A percentile compares a stretch with the other conserved stretches of the same genome.
Evolutionary conservation across 2,113 vertebrate genomes (phyloP).

Genomic region (Bothrops jararaca): DNA sequence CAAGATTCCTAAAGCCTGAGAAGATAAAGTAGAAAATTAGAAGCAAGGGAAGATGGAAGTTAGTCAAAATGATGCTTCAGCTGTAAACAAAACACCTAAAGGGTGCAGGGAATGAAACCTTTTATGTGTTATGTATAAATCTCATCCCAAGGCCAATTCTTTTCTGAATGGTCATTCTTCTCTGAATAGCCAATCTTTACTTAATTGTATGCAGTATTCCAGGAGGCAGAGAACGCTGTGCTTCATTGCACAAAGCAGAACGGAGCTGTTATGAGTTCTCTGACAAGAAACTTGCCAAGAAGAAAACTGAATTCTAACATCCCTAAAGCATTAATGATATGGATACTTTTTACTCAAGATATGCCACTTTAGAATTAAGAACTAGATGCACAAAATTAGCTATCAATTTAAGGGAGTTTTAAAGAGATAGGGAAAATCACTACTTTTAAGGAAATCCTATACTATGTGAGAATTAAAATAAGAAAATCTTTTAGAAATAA

Average conservation of each 20-base stretch:
- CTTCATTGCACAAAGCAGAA: not conserved
- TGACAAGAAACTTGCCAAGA: not conserved
- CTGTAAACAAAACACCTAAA: not conserved
- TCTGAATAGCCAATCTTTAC: not conserved
- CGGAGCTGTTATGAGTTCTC: not conserved
- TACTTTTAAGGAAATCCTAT: not conserved
- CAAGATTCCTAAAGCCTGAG: not conserved
- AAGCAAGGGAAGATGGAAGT: not conserved
- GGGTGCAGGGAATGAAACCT: not conserved
- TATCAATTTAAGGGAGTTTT: slow-evolving; percentile 6
- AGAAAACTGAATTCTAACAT: not conserved
- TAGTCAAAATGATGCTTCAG: not conserved
- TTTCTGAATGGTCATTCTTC: not conserved
- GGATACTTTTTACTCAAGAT: not conserved
- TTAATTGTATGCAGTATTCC: not conserved
- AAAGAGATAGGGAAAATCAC: not conserved
- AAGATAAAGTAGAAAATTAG: not conserved
- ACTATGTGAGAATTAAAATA: slow-evolving; percentile 4
- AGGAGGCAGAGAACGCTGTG: not conserved
- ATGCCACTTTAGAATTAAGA: not conserved
- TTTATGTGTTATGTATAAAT: not conserved
- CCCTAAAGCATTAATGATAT: not conserved
- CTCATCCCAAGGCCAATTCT: not conserved
- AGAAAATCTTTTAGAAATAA: slow-evolving; percentile 7
- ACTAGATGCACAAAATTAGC: not conserved